Evolutionary conservation across 2,888 invertebrate species (phyloP), one percentile per base, ranked within the genome.

Genomic region (Chalcis sispes): DNA sequence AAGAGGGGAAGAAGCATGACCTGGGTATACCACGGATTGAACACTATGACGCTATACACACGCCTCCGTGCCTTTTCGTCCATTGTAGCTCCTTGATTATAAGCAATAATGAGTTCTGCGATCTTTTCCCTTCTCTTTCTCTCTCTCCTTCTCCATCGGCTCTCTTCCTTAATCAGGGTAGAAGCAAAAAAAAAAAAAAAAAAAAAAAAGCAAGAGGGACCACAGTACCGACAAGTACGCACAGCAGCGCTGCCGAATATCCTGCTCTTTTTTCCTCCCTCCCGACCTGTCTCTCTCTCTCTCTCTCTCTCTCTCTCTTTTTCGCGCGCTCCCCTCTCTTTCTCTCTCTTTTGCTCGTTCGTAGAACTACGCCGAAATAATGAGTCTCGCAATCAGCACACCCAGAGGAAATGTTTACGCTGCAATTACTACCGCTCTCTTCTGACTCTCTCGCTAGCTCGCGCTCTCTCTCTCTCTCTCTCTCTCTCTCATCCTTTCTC

Each of bases 371-470:
- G 80, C 82, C 81, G 81, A 85, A 86, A 86, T 87, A 87, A 87
- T 86, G 87, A 86, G 86, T 87, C 83, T 84, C 84, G 85, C 86
- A 87, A 87, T 87, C 86, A 86, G 80, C 77, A 81, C 81, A 80
- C 79, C 75, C 72, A 8, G 76, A 79, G 80, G 81, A 83, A 86
- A 86, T 86, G 84, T 87, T 87, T 86, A 86, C 85, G 82, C 83
- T 84, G 86, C 84, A 87, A 85, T 86, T 86, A 86, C 82, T 78
- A 74, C 58, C 78, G 58, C 66, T 61, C 61, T 23, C 52, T n/a
- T 8, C 23, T 15, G 20, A 13, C 48, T 36, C 13, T 4, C 59
- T 40, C 59, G 0, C 40, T 36, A 15, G n/a, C 13, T 20, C 36
- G 8, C 65, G 7, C 20, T 10, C 61, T 42, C 42, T 20, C 46